Evolutionary conservation across 1,140 invertebrate species (phyloP).

Genomic region (Lineus longissimus): DNA sequence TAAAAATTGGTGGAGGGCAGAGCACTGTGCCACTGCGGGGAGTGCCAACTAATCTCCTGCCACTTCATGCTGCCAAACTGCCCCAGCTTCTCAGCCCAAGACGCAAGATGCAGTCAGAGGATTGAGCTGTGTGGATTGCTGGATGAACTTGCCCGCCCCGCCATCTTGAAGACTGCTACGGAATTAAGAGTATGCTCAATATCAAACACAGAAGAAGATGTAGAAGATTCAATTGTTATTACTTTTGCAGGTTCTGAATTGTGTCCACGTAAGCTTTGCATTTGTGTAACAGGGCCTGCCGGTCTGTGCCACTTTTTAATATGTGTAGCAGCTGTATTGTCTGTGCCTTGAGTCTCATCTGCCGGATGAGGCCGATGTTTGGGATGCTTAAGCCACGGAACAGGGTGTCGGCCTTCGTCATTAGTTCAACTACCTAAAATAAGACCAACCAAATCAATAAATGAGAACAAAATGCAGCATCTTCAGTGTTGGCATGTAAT

Average conservation of each 20-base stretch:
- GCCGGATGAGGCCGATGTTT: conserved; percentile 68
- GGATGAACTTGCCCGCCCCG: too few species aligned
- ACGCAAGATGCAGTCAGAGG: too few species aligned
- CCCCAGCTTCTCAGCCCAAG: too few species aligned
- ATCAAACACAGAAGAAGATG: too few species aligned
- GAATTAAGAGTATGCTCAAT: too few species aligned
- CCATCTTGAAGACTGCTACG: too few species aligned
- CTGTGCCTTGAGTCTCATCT: conserved; percentile 77
- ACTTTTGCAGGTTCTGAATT: conserved; percentile 61
- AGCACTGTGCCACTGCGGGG: too few species aligned
- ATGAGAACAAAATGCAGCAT: not conserved
- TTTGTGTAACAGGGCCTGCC: conserved; percentile 52
- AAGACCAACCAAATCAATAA: not conserved
- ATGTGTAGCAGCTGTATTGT: conserved; percentile 77
- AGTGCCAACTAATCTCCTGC: too few species aligned
- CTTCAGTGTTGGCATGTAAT: not conserved
- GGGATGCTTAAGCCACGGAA: conserved; percentile 33
- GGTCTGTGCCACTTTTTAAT: conserved; percentile 62
- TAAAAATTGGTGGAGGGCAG: too few species aligned
- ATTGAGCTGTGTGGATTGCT: too few species aligned
- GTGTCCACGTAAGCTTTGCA: conserved; percentile 65
- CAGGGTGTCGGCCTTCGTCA: conserved; percentile 14
- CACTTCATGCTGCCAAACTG: too few species aligned
- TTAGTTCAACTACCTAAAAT: conserved; percentile 13
- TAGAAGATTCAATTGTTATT: conserved; percentile 17